Conservation (phyloP, 2,797 vertebrate genomes). For the Hipposideros larvatus region DNA sequence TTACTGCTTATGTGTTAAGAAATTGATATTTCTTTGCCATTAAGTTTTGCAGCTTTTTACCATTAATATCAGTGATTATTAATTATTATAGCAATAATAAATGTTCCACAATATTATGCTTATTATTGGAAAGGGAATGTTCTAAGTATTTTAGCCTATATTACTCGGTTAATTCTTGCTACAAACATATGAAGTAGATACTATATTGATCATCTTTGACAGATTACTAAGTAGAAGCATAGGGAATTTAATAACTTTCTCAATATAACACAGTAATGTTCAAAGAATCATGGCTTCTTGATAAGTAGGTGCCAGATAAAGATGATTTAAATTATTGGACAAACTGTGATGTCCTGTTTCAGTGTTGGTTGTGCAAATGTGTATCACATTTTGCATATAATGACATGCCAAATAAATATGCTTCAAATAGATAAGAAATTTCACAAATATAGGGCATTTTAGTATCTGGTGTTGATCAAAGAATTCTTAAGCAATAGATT, state of each 20-base stretch:
- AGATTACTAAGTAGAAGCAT: background rate
- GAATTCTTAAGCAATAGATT: background rate
- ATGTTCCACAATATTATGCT: background rate
- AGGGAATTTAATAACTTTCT: background rate
- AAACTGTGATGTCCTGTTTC: background rate
- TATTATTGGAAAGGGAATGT: background rate
- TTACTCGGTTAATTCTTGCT: background rate
- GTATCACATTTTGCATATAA: background rate
- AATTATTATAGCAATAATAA: background rate
- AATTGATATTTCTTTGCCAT: background rate
- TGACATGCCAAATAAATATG: background rate
- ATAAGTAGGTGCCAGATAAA: background rate
- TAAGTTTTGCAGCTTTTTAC: background rate
- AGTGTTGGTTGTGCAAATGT: background rate
- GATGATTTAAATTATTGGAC: background rate
- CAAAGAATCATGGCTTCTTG: background rate
- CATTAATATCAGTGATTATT: background rate
- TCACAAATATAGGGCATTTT: background rate
- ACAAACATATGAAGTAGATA: background rate
- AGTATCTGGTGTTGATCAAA: background rate
- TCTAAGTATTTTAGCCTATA: background rate
- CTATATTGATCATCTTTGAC: background rate
- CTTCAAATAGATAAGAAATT: background rate
- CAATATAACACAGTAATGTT: background rate
- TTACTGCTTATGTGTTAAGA: background rate